These are phyloP conservation scores for Salvelinus sp. DNA, from an alignment of 2,113 vertebrate genomes.

Conservation along the genomic window DNA sequence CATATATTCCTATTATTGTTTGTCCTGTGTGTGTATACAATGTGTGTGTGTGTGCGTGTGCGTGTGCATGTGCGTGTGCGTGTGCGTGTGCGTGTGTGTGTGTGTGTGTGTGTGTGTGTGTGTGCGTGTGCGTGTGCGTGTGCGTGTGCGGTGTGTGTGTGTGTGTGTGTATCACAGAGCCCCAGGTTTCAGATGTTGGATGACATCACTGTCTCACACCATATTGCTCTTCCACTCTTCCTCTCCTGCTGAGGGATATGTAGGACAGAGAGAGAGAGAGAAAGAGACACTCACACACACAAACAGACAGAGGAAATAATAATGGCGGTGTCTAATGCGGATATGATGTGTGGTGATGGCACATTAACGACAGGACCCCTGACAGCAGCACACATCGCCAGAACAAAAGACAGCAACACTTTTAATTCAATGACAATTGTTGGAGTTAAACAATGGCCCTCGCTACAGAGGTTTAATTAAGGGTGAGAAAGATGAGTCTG, in stretches of 20 bases:
- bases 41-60: background rate
- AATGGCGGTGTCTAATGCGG: conserved; percentile 71
- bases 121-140: background rate
- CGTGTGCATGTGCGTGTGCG: background rate
- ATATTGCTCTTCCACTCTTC: conserved; percentile 1
- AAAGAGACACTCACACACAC: conserved; percentile 17
- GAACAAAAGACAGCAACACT: conserved; percentile 61
- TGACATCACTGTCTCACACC: conserved; percentile 12
- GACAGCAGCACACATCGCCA: conserved; percentile 65
- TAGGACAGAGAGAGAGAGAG: background rate
- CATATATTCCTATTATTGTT: no score
- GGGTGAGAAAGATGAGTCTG: conserved; percentile 68
- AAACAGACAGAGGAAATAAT: conserved; percentile 13
- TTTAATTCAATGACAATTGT: conserved; percentile 77
- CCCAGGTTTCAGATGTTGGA: conserved; percentile 7
- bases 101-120: background rate
- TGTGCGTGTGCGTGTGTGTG: background rate
- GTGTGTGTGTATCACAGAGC: background rate
- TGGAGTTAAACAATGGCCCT: conserved; percentile 70
- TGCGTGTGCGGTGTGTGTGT: background rate
- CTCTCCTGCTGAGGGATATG: conserved; percentile 45
- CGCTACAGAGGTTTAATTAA: conserved; percentile 51
- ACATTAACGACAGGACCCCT: conserved; percentile 75
- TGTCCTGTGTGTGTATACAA: no score
- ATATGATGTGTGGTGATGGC: conserved; percentile 76